Evolutionary conservation across 2,888 invertebrate genomes (phyloP).

Genomic region (Melanostoma mellinum): DNA sequence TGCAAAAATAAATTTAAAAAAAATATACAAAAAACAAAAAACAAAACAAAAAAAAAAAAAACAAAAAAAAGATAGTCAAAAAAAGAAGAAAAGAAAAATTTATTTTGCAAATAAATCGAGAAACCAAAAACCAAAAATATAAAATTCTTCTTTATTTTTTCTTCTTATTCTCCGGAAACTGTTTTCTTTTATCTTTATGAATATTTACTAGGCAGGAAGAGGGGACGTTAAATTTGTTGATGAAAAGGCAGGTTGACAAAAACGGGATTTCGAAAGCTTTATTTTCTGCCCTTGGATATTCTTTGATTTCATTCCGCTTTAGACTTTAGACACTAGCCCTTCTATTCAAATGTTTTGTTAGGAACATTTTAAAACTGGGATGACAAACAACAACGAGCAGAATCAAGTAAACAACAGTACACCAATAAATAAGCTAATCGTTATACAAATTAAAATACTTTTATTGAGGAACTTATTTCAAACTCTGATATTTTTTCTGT

Average conservation of each 20-base stretch:
- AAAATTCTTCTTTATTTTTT: constrained; percentile 67
- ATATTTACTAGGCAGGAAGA: constrained; percentile 12
- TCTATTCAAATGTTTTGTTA: no score
- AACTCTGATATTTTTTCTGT: no score
- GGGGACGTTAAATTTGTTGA: neutral
- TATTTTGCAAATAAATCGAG: constrained; percentile 70
- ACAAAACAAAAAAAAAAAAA: constrained; percentile 17
- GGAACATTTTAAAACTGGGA: no score
- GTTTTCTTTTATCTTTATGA: constrained; percentile 23
- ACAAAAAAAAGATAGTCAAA: neutral
- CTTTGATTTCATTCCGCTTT: no score
- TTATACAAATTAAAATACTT: no score
- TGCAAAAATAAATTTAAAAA: constrained; percentile 22
- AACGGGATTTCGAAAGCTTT: no score
- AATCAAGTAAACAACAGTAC: no score
- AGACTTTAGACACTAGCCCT: no score
- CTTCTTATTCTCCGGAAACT: constrained; percentile 37
- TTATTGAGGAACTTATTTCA: no score
- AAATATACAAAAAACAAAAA: constrained; percentile 9
- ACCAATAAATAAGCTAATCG: no score
- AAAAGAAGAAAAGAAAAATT: constrained; percentile 29
- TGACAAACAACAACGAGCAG: no score
- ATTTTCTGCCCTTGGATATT: no score
- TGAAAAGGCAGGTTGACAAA: neutral
- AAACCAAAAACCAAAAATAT: constrained; percentile 54